Conservation (phyloP, 1,140 invertebrate genomes). For the Pteromalus puparum region DNA sequence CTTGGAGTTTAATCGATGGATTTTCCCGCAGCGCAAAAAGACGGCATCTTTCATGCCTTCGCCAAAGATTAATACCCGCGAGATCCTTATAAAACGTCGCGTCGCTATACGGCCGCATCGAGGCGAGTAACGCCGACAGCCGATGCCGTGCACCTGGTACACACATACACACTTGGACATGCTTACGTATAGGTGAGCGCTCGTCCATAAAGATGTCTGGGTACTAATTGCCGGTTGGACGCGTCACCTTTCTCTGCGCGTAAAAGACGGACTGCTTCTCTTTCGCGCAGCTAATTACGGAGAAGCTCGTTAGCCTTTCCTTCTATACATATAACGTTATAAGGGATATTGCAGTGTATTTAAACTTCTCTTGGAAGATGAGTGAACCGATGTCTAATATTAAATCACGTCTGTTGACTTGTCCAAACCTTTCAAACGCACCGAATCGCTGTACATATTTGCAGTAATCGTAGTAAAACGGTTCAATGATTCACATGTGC, state of each 20-base stretch:
- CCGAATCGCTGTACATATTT: too few species aligned
- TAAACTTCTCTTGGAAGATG: too few species aligned
- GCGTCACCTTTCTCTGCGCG: slow-evolving; percentile 2
- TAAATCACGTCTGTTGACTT: too few species aligned
- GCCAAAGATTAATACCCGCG: slow-evolving; percentile 40
- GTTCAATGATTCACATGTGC: too few species aligned
- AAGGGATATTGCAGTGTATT: background rate
- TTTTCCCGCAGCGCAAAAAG: slow-evolving; percentile 27
- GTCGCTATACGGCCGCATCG: too few species aligned
- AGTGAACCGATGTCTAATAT: too few species aligned
- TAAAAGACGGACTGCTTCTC: background rate
- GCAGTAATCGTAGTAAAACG: too few species aligned
- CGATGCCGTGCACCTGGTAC: background rate
- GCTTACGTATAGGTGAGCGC: background rate
- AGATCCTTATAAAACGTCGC: slow-evolving; percentile 36
- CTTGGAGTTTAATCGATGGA: slow-evolving; percentile 38
- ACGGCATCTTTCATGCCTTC: background rate
- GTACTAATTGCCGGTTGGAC: slow-evolving; percentile 56
- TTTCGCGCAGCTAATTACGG: background rate
- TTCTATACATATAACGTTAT: background rate
- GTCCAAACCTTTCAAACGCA: too few species aligned
- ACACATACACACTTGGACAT: background rate
- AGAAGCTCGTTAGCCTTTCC: slow-evolving; percentile 37
- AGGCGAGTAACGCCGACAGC: background rate
- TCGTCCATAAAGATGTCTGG: slow-evolving; percentile 57